Percentiles rank a stretch among this genome's conserved stretches.
Conservation (phyloP, 2,797 vertebrate species). For the Gymnoscopelus braueri region DNA sequence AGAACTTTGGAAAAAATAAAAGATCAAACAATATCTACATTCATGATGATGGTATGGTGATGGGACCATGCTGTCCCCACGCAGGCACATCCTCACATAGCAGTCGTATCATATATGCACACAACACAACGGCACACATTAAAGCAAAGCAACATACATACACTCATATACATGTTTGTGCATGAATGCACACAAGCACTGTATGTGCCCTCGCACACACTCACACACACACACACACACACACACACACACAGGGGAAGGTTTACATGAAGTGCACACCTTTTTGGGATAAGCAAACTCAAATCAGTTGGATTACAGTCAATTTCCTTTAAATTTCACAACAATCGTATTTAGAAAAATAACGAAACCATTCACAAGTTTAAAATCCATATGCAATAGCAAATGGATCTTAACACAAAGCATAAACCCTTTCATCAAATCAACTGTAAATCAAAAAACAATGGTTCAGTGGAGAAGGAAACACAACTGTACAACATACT, state of each 20-base stretch:
- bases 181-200: conserved; percentile 45
- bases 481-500: conserved; percentile 22
- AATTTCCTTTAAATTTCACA: conserved; percentile 46
- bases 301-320: conserved; percentile 53
- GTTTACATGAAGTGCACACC: conserved; percentile 73
- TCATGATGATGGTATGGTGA: conserved; percentile 72
- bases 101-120: conserved; percentile 59
- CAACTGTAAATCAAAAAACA: conserved; percentile 50
- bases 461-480: conserved; percentile 35
- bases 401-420: conserved; percentile 43
- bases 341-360: background rate
- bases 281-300: conserved; percentile 63
- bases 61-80: conserved; percentile 33
- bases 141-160: conserved; percentile 65
- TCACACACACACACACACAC: conserved; percentile 20
- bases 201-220: conserved; percentile 20
- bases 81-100: conserved; percentile 61
- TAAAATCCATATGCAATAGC: conserved; percentile 34
- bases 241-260: conserved; percentile 44
- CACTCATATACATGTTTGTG: conserved; percentile 60
- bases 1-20: conserved; percentile 53
- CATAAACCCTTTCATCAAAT: conserved; percentile 33
- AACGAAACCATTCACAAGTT: conserved; percentile 35
- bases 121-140: conserved; percentile 64
- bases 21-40: conserved; percentile 73